Percentiles rank a stretch among this genome's conserved stretches.
Conservation (phyloP, 2,113 vertebrate species). For the Xenotilapia caudafasciata region DNA sequence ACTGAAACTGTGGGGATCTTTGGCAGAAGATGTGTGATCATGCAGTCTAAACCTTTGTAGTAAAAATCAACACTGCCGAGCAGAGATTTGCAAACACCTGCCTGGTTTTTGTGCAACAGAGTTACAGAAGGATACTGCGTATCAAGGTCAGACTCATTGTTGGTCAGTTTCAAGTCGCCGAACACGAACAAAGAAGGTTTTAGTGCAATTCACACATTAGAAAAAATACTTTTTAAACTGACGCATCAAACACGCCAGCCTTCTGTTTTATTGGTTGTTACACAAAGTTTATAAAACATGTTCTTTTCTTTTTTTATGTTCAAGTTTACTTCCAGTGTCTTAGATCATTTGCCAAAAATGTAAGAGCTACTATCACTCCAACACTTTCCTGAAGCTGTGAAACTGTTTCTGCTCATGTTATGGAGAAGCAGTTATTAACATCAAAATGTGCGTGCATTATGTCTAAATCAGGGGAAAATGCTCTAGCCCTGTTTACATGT, state of each 20-base stretch:
- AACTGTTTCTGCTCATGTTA: neutral
- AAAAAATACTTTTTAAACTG: neutral
- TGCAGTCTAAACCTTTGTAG: neutral
- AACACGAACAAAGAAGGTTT: neutral
- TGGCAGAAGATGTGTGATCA: neutral
- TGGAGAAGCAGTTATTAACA: neutral
- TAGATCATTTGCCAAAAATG: neutral
- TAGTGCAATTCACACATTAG: neutral
- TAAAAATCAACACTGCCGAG: neutral
- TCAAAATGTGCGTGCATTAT: neutral
- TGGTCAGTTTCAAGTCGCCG: neutral
- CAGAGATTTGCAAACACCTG: neutral
- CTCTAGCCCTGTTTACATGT: neutral
- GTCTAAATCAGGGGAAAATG: neutral
- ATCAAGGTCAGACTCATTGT: neutral
- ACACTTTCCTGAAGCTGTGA: slow-evolving; percentile 34
- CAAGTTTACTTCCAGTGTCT: neutral
- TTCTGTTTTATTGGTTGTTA: neutral
- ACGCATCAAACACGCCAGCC: neutral
- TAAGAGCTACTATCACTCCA: neutral
- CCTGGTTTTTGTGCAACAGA: neutral
- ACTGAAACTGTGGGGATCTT: slow-evolving; percentile 64
- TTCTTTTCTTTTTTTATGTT: neutral
- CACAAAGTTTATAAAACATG: neutral
- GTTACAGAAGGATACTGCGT: neutral